A percentile compares a stretch with the other conserved stretches of the same genome.
Conservation (phyloP, 2,113 vertebrate species). For the Alces alces region DNA sequence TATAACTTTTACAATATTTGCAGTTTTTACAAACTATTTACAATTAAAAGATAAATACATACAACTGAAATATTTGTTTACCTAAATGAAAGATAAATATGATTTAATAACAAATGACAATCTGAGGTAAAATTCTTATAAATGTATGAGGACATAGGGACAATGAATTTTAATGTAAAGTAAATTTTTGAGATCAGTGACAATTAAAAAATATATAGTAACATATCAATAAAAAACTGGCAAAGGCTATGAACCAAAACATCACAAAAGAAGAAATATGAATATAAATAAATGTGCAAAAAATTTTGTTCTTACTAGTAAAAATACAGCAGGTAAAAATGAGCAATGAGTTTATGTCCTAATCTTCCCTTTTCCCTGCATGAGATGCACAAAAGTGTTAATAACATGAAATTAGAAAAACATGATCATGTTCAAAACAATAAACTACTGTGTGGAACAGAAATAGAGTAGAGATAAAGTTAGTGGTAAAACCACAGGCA, state of each 20-base stretch:
- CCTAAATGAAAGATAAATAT: neutral
- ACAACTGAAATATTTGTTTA: neutral
- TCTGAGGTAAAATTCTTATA: neutral
- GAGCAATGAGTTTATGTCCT: neutral
- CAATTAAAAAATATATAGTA: neutral
- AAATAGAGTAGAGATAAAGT: neutral
- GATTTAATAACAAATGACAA: neutral
- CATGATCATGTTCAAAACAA: neutral
- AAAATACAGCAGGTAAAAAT: neutral
- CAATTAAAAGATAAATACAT: neutral
- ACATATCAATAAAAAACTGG: neutral
- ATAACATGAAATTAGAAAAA: neutral
- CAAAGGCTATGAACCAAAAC: neutral
- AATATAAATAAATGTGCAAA: neutral
- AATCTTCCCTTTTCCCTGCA: neutral
- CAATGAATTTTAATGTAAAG: neutral
- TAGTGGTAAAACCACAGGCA: neutral
- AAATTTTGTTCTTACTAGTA: neutral
- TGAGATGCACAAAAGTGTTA: neutral
- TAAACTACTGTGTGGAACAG: neutral
- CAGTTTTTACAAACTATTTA: neutral
- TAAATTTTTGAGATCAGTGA: neutral
- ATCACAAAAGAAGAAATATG: neutral
- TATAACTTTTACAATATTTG: neutral
- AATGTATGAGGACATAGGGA: neutral